Evolutionary conservation across 2,113 vertebrate genomes (phyloP), one percentile per base, ranked within the genome.

Genomic region (Cheirogaleus medius): DNA sequence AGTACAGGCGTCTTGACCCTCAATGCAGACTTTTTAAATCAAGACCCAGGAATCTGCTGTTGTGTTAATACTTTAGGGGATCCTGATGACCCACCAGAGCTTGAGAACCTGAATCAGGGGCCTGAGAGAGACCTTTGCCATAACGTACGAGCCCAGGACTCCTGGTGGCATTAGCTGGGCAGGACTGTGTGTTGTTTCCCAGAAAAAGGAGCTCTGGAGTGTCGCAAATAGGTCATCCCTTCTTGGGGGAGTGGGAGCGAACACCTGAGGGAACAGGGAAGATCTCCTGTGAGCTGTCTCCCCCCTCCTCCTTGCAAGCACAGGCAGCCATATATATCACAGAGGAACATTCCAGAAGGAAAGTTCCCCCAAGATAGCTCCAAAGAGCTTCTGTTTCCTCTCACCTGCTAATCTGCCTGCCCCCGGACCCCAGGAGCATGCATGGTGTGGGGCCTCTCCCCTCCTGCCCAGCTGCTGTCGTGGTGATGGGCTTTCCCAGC

Each of bases 311-410:
- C 54, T 42, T 10, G 10, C 44, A 64, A 71, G 18, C 39, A 32
- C 63, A 0, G 0, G 73, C 42, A 34, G 39, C 1, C 0, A 0
- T n/a, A 39, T 90, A 0, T 42, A 49, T 88, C 25, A 64, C 69
- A 2, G 0, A 6, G 56, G 54, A 91, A 32, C 14, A 56, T 20
- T 58, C 71, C 54, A 47, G 56, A 76, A 92, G 78, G 73, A 52
- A 63, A 82, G 18, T 20, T 21, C 68, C 84, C 83, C 21, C 25
- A 83, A 25, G 34, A 44, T 5, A 90, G 29, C 18, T 60, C 63
- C 60, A 0, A 13, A 84, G 84, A 32, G 54, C 21, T 34, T 23
- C 1, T 39, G 34, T 42, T 90, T 94, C 87, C 5, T 2, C 37
- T 76, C 66, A 37, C 74, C 25, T 82, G 68, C n/a, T 58, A 23